These are phyloP conservation scores for Epsilonema sp. DNA, from an alignment of 2,888 invertebrate genomes.

Conservation along the genomic window DNA sequence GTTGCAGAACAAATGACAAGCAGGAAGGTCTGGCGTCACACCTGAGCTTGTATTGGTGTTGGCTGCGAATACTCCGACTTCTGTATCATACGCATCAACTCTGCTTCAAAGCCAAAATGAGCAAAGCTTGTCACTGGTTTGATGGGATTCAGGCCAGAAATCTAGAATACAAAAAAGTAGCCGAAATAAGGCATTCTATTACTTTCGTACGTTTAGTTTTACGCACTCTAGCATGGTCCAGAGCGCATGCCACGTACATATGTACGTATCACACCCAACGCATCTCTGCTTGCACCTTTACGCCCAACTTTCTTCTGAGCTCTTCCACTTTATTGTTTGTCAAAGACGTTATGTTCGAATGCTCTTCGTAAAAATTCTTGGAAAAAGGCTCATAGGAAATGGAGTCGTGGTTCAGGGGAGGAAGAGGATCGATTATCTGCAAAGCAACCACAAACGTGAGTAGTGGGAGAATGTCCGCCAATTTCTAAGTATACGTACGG, in stretches of 20 bases:
- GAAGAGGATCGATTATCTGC: conserved; percentile 71
- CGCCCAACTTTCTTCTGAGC: conserved; percentile 58
- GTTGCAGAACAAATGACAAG: background rate
- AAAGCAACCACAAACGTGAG: no score
- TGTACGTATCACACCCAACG: no score
- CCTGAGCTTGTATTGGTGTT: conserved; percentile 73
- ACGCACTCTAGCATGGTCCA: no score
- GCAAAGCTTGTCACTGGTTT: conserved; percentile 86
- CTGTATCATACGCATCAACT: conserved; percentile 66
- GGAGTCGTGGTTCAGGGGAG: conserved; percentile 73
- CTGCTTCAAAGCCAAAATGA: conserved; percentile 88
- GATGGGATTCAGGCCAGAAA: conserved; percentile 64
- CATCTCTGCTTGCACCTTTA: no score
- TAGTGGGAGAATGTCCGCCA: no score
- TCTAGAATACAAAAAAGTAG: conserved; percentile 30
- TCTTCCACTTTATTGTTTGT: conserved; percentile 65
- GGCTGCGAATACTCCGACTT: conserved; percentile 86
- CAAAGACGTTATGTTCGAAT: conserved; percentile 91
- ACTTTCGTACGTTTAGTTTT: no score
- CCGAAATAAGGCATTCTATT: no score
- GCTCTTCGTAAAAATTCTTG: conserved; percentile 82
- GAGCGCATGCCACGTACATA: no score
- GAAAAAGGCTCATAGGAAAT: conserved; percentile 68
- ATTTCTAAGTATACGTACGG: no score
- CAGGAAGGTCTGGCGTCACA: no score